Evolutionary conservation across 2,113 vertebrate species (phyloP).

Genomic region (Periophthalmus modestus): DNA sequence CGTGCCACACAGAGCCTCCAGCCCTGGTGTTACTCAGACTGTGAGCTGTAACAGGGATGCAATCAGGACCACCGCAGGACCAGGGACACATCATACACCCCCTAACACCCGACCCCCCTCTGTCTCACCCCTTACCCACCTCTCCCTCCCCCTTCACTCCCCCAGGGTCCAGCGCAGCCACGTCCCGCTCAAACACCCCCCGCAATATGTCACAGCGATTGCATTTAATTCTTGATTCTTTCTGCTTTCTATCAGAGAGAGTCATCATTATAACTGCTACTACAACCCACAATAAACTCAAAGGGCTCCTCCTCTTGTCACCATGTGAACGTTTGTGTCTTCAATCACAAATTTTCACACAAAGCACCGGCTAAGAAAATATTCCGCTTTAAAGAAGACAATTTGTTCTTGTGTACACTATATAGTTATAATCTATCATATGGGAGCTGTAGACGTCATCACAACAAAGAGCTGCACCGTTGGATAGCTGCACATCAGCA

Average conservation of each 20-base stretch:
- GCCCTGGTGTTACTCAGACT: not conserved
- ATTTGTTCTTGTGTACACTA: too few species aligned
- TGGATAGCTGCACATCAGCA: too few species aligned
- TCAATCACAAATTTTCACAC: not conserved
- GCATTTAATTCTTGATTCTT: too few species aligned
- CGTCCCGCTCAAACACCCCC: not conserved
- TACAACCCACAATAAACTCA: not conserved
- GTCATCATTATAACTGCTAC: not conserved
- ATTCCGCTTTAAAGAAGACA: too few species aligned
- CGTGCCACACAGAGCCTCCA: not conserved
- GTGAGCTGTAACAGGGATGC: not conserved
- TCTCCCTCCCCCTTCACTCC: not conserved
- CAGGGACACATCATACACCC: not conserved
- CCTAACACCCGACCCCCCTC: too few species aligned
- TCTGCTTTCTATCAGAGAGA: not conserved
- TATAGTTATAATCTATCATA: too few species aligned
- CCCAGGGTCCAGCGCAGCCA: not conserved
- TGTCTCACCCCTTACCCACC: not conserved
- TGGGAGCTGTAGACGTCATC: too few species aligned
- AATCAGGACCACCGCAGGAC: conserved; percentile 2
- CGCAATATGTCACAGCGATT: not conserved
- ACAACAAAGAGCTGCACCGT: too few species aligned
- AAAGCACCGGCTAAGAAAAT: too few species aligned
- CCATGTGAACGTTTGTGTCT: not conserved
- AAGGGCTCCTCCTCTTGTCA: not conserved